Base-by-base conservation (phyloP, 2,888 invertebrate species). In the Drosophila anomelani region DNA sequence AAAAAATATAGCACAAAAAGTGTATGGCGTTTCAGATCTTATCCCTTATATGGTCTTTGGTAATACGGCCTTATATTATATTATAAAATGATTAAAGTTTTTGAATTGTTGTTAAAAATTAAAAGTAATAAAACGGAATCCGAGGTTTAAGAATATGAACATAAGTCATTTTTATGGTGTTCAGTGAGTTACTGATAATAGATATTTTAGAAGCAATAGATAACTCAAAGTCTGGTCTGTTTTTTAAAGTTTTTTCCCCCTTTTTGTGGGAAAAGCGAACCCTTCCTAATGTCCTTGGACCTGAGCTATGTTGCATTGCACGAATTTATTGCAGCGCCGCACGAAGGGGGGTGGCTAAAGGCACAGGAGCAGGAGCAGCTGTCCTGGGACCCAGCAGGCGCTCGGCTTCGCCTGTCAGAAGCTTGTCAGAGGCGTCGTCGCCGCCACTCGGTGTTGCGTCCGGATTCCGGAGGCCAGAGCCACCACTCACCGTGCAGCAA, bases 391-490 rank as follows among this genome's bases (percentile, higher is more conserved):
- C 53, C 60, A 57, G 57, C 71, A 44, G 54, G 57, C 51, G 39
- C 43, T 59, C 38, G 38, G 57, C 58, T 34, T 39, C 58, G 79
- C 55, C 87, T 86, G 85, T 86, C 85, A 85, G 80, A 86, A 85
- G 81, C 83, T 86, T 85, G 85, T 85, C 85, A 85, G 78, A 85
- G 86, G 86, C 80, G 77, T 83, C 83, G 80, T 78, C 81, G 71
- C 67, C 69, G 78, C 51, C 66, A 64, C 76, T 66, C 46, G 53
- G 67, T 63, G 74, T 69, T 74, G 72, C 15, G 20, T 36, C 3
- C 51, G 51, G 34, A 36, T 53, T 53, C 51, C 34, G 15, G 1
- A 34, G 34, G 20, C 34, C 20, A 20, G 34, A 20, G 20, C 29
- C 47, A 43, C 46, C 57, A 57, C 15, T 20, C 17, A 20, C 13